Evolutionary conservation across 2,888 invertebrate genomes (phyloP).

Genomic region (Oscheius sp.): DNA sequence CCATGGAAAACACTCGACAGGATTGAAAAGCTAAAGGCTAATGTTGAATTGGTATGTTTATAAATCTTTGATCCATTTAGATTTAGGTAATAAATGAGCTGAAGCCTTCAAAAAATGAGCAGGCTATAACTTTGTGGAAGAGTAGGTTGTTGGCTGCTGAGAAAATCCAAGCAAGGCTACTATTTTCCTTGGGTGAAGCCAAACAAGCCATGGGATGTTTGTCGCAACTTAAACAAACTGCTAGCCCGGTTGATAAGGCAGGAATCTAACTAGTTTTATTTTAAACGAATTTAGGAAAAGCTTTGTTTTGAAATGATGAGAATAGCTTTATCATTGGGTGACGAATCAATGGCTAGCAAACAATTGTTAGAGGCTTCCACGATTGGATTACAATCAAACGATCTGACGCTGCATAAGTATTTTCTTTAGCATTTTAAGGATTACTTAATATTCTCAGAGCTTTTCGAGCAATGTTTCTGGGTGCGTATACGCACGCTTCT

Average conservation of each 20-base stretch:
- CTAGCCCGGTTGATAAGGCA: conserved; percentile 28
- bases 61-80: neutral
- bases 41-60: conserved; percentile 21
- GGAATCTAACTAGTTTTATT: neutral
- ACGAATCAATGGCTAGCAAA: conserved; percentile 43
- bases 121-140: conserved; percentile 44
- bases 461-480: conserved; percentile 53
- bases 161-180: conserved; percentile 42
- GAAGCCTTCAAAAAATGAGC: conserved; percentile 21
- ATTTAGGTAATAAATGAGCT: conserved; percentile 37
- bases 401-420: conserved; percentile 40
- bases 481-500: conserved; percentile 47
- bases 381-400: conserved; percentile 7
- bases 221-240: conserved; percentile 19
- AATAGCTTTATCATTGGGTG: conserved; percentile 50
- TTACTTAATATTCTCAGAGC: conserved; percentile 37
- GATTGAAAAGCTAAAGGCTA: conserved; percentile 30
- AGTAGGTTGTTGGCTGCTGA: conserved; percentile 44
- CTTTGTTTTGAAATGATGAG: conserved; percentile 40
- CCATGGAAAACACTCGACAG: conserved; percentile 49
- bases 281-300: neutral
- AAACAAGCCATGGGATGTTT: conserved; percentile 35
- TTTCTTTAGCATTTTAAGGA: neutral
- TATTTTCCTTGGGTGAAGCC: conserved; percentile 49
- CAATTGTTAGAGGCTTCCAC: conserved; percentile 31